phyloP scores from a whole-genome alignment of 2,797 vertebrate genomes.

The Gadopsis marmoratus region DNA sequence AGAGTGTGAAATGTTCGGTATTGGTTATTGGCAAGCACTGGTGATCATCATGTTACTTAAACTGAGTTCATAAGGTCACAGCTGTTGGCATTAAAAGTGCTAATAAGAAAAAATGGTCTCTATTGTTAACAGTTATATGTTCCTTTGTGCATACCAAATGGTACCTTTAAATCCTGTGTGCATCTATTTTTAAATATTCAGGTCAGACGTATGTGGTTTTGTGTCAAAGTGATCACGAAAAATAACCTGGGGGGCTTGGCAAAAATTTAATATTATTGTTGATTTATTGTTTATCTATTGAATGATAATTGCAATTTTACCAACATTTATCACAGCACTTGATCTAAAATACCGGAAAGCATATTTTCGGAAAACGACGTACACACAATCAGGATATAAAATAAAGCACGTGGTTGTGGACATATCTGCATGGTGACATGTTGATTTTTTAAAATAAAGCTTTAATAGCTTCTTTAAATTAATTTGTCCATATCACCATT shows the following conservation, averaged over 20 bases:
- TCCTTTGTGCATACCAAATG: not conserved
- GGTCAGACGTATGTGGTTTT: not conserved
- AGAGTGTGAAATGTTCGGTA: not conserved
- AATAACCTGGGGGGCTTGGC: not conserved
- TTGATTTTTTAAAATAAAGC: not conserved
- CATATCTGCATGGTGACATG: not conserved
- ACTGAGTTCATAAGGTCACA: constrained; percentile 16
- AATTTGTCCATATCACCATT: not conserved
- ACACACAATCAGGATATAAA: not conserved
- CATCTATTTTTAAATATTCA: not conserved
- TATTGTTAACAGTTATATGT: not conserved
- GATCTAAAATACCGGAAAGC: not conserved
- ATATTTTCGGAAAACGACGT: not conserved
- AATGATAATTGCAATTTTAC: not conserved
- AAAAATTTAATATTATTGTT: not conserved
- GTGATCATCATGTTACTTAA: constrained; percentile 11
- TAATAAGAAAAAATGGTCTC: not conserved
- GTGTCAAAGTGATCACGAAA: not conserved
- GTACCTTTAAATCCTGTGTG: no score
- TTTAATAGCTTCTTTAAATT: not conserved
- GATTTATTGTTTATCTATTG: not conserved
- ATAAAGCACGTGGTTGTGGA: not conserved
- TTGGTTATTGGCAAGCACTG: not conserved
- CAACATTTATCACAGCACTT: not conserved
- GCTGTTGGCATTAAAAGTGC: constrained; percentile 12